Percentiles rank a stretch among this genome's conserved stretches.
These are phyloP conservation scores for Scaptomyza graminum DNA, from an alignment of 1,140 invertebrate genomes.

Conservation along the genomic window DNA sequence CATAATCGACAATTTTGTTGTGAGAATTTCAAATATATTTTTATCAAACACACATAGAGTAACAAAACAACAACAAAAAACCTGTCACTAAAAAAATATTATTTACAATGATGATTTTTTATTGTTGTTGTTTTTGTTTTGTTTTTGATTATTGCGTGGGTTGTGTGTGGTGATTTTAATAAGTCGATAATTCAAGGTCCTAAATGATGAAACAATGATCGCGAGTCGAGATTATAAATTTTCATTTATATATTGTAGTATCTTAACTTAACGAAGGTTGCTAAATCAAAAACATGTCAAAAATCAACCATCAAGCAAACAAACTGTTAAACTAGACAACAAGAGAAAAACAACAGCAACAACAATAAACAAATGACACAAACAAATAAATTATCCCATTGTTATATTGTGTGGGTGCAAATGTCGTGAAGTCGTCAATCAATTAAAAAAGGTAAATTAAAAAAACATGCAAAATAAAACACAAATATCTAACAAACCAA, in stretches of 20 bases:
- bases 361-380: constrained; percentile 21
- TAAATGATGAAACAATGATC: constrained; percentile 46
- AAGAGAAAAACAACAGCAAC: constrained; percentile 45
- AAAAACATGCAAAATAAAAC: constrained; percentile 28
- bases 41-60: background rate
- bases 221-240: constrained; percentile 59
- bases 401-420: constrained; percentile 70
- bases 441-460: constrained; percentile 68
- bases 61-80: constrained; percentile 26
- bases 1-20: constrained; percentile 2
- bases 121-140: background rate
- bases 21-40: constrained; percentile 44
- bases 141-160: constrained; percentile 37
- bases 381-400: constrained; percentile 48
- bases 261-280: constrained; percentile 62
- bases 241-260: constrained; percentile 10
- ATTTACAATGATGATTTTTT: constrained; percentile 22
- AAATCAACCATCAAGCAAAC: constrained; percentile 37
- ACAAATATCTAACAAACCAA: constrained; percentile 29
- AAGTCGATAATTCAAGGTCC: constrained; percentile 71
- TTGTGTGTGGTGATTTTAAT: constrained; percentile 31
- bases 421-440: constrained; percentile 75
- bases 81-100: constrained; percentile 13
- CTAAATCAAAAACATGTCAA: constrained; percentile 58
- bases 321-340: constrained; percentile 64